phyloP scores from a whole-genome alignment of 1,140 invertebrate genomes.

The Lordiphosa stackelbergi region DNA sequence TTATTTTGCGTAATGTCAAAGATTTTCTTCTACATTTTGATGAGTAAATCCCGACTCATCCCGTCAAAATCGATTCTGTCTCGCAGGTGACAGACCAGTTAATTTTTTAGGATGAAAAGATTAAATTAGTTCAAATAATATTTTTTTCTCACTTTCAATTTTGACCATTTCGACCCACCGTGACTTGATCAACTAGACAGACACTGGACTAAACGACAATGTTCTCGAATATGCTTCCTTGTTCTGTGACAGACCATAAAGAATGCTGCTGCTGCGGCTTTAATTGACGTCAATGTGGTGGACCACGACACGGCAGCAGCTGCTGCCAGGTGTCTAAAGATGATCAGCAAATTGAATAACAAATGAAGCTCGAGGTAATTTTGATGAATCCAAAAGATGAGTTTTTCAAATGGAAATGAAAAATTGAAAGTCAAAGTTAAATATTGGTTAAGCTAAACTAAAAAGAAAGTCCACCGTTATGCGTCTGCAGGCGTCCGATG shows the following conservation, averaged over 20 bases:
- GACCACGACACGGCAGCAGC: too few species aligned
- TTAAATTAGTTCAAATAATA: too few species aligned
- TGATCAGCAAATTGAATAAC: slow-evolving; percentile 37
- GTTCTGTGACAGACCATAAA: slow-evolving; percentile 27
- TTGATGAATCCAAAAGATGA: slow-evolving; percentile 20
- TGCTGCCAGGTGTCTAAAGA: slow-evolving; percentile 25
- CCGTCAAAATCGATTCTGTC: too few species aligned
- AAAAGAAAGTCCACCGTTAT: slow-evolving; percentile 58
- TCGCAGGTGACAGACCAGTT: too few species aligned
- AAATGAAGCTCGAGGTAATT: slow-evolving; percentile 17
- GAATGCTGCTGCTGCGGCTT: too few species aligned
- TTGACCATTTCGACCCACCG: slow-evolving; percentile 24
- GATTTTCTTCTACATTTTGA: too few species aligned
- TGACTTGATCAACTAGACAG: slow-evolving; percentile 8
- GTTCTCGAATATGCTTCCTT: slow-evolving; percentile 56
- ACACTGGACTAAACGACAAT: slow-evolving; percentile 5
- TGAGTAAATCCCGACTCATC: too few species aligned
- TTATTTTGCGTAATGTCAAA: too few species aligned
- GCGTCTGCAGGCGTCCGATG: slow-evolving; percentile 47
- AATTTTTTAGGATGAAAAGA: too few species aligned
- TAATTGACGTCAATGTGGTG: slow-evolving; percentile 31
- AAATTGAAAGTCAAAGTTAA: slow-evolving; percentile 65
- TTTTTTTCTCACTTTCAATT: too few species aligned
- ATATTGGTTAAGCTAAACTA: slow-evolving; percentile 39
- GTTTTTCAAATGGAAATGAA: slow-evolving; percentile 54